phyloP scores from a whole-genome alignment of 2,797 vertebrate genomes.

The Cyclopterus lumpus region DNA sequence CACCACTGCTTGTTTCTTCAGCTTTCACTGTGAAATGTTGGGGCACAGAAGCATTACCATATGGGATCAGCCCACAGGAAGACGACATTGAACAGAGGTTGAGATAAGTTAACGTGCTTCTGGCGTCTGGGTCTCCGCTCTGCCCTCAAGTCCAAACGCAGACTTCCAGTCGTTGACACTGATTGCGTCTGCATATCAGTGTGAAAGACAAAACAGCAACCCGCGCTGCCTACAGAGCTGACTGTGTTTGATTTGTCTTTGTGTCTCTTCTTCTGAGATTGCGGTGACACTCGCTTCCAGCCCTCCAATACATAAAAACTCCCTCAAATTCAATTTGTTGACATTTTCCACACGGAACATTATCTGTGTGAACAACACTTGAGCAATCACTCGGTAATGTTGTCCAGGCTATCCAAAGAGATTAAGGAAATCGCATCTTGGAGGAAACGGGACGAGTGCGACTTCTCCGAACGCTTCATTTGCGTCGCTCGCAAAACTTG shows the following conservation, averaged over 20 bases:
- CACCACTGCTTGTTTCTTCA: slow-evolving; percentile 33
- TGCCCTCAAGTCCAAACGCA: slow-evolving; percentile 48
- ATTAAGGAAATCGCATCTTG: slow-evolving; percentile 60
- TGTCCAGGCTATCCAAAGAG: slow-evolving; percentile 58
- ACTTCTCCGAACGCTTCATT: slow-evolving; percentile 50
- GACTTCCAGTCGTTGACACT: slow-evolving; percentile 54
- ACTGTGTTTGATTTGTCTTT: slow-evolving; percentile 39
- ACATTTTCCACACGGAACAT: slow-evolving; percentile 56
- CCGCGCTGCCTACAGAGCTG: slow-evolving; percentile 48
- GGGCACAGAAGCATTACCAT: slow-evolving; percentile 31
- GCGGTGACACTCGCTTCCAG: slow-evolving; percentile 44
- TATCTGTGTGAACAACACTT: slow-evolving; percentile 67
- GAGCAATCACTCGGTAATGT: slow-evolving; percentile 66
- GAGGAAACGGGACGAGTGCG: slow-evolving; percentile 23
- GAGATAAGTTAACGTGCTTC: slow-evolving; percentile 58
- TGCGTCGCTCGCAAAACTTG: slow-evolving; percentile 62
- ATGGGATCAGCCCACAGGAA: slow-evolving; percentile 42
- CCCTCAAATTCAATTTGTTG: slow-evolving; percentile 68
- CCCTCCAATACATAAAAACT: slow-evolving; percentile 40
- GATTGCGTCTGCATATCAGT: slow-evolving; percentile 62
- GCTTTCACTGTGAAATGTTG: slow-evolving; percentile 31
- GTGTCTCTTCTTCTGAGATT: slow-evolving; percentile 52
- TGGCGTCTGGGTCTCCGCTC: slow-evolving; percentile 43
- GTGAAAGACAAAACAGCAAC: slow-evolving; percentile 65
- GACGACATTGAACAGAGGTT: slow-evolving; percentile 43